Evolutionary conservation across 2,888 invertebrate genomes (phyloP).

Genomic region (Lumbricus terrestris): DNA sequence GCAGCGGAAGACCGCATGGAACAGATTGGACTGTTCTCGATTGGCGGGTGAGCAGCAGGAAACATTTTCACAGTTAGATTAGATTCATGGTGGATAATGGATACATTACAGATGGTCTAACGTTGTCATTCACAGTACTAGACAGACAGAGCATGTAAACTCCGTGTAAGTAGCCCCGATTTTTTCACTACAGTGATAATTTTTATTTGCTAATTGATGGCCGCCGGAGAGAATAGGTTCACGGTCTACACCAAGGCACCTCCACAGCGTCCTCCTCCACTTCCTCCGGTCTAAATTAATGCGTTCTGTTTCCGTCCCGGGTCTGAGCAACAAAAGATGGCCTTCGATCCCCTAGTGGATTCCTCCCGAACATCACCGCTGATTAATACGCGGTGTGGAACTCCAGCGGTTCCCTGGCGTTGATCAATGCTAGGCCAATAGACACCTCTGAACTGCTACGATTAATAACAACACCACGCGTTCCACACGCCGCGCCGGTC

Average conservation of each 20-base stretch:
- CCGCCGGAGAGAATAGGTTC: not conserved
- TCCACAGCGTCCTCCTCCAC: no score
- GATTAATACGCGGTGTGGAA: not conserved
- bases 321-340: not conserved
- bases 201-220: no score
- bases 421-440: not conserved
- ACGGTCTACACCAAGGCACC: not conserved
- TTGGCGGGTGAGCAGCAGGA: not conserved
- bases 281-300: not conserved
- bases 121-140: no score
- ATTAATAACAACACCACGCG: not conserved
- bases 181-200: no score
- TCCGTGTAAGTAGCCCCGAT: no score
- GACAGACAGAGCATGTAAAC: no score
- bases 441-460: not conserved
- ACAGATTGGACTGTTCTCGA: not conserved
- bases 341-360: not conserved
- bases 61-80: no score
- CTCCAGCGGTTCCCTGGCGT: not conserved
- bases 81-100: no score
- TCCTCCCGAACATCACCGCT: not conserved
- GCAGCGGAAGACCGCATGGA: not conserved
- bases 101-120: no score
- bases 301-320: not conserved
- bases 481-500: not conserved